Evolutionary conservation across 2,888 invertebrate species (phyloP).

Genomic region (Oscheius sp.): DNA sequence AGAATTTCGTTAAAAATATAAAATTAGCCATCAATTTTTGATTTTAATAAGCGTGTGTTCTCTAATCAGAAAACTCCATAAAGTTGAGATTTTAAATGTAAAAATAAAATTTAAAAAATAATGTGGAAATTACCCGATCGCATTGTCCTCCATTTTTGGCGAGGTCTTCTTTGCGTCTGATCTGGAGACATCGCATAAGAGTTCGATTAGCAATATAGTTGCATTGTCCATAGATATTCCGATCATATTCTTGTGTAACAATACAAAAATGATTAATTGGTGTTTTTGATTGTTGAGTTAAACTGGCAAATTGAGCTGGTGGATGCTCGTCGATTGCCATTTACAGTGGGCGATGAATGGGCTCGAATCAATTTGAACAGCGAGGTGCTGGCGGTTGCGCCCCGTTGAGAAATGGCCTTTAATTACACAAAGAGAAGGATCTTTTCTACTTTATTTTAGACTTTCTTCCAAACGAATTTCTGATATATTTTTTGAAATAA

Average conservation of each 20-base stretch:
- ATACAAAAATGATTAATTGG: too few species aligned
- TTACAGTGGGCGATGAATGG: background rate
- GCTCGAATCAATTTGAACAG: conserved; percentile 19
- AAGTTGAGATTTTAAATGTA: too few species aligned
- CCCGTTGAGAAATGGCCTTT: conserved; percentile 2
- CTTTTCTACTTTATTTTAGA: background rate
- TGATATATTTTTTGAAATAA: background rate
- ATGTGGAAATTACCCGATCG: conserved; percentile 20
- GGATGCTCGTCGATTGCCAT: conserved; percentile 29
- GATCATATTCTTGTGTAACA: conserved; percentile 38
- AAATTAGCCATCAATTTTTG: too few species aligned
- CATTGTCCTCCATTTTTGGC: conserved; percentile 33
- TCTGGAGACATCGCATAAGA: conserved; percentile 38
- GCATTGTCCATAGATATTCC: conserved; percentile 43
- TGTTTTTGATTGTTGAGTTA: conserved; percentile 16
- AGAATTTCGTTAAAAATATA: too few species aligned
- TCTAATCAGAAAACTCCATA: too few species aligned
- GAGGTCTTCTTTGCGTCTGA: conserved; percentile 37
- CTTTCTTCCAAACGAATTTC: background rate
- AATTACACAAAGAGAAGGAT: background rate
- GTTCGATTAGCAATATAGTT: conserved; percentile 38
- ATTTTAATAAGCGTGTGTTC: too few species aligned
- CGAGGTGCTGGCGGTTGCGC: background rate
- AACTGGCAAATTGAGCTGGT: conserved; percentile 34
- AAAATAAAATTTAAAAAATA: background rate